A percentile compares a stretch with the other conserved stretches of the same genome.
Conservation (phyloP, 2,888 invertebrate species). For the Adineta ricciae region DNA sequence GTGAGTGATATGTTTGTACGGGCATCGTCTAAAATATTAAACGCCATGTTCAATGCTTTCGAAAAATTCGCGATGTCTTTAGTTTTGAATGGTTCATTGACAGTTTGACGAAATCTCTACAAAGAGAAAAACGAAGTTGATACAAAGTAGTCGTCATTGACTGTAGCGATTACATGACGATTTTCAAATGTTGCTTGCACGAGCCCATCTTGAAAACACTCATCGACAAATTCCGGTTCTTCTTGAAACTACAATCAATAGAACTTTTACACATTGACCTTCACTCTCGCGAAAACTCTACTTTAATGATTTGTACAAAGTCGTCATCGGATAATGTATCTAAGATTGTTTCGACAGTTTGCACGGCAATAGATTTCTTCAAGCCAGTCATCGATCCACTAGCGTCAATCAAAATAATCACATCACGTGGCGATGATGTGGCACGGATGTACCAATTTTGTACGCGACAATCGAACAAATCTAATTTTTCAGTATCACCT, state of each 20-base stretch:
- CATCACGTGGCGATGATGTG: conserved; percentile 90
- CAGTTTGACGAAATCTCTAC: background rate
- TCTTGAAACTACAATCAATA: background rate
- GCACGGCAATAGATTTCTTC: background rate
- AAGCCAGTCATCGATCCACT: conserved; percentile 75
- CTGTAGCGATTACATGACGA: background rate
- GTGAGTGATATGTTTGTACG: background rate
- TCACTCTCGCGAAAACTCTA: background rate
- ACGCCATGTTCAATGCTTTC: background rate
- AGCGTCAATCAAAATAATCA: conserved; percentile 82
- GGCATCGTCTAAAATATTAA: background rate
- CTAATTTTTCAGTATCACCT: conserved; percentile 51
- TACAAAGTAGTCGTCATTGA: background rate
- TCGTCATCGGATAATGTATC: conserved; percentile 95
- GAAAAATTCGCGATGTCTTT: conserved; percentile 13
- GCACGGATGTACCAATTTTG: conserved; percentile 93
- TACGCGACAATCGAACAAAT: conserved; percentile 81
- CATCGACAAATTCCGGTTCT: background rate
- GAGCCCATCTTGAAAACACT: background rate
- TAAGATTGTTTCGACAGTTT: conserved; percentile 9
- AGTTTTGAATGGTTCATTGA: background rate
- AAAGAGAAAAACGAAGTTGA: background rate
- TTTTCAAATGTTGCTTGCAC: conserved; percentile 19
- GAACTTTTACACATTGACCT: too few species aligned
- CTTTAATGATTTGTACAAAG: conserved; percentile 62